Evolutionary conservation across 2,888 invertebrate species (phyloP), one percentile per base, ranked within the genome.

Genomic region (Philhelius pedissequus): DNA sequence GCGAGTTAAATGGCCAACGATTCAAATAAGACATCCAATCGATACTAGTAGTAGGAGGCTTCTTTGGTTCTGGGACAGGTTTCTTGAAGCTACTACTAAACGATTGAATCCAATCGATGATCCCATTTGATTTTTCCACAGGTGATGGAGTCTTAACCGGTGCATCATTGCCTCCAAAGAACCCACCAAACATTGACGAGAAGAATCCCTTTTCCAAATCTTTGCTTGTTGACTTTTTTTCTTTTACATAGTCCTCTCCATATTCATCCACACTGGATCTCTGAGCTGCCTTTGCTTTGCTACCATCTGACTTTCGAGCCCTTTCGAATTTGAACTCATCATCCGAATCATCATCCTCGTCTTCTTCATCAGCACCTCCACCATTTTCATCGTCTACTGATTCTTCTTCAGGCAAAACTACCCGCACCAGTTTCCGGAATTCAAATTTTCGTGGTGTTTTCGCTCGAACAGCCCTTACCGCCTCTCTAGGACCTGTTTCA

Each of bases 1-100:
- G 88, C 48, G 89, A 88, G 71, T 91, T 91, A 71, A 91, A 89
- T 13, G 91, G 91, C 90, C 90, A 91, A 30, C 91, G 90, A 60
- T 91, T 89, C 2, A 91, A 84, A 69, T 91, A 91, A 5, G 88
- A 87, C 25, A 88, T 75, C 89, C 89, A 90, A 79, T 87, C 88
- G 6, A 32, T 11, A 52, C 27, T 9, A 43, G 86, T 6, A n/a
- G 22, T 0, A 32, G 74, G 69, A n/a, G n/a, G n/a, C n/a, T n/a
- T n/a, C 74, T 86, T 86, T 18, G 83, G 78, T 18, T 86, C 80
- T 27, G 77, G 78, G 4, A 54, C 25, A 9, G 84, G 58, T 70
- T 86, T 86, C 30, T 74, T 87, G 9, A 71, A 84, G 40, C 32
- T 86, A 35, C 87, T 88, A 4, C 87, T 87, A n/a, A 90, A 86